Base-by-base conservation (phyloP, 35 echinoderm and acorn worm genomes). In the Patiria miniata region DNA sequence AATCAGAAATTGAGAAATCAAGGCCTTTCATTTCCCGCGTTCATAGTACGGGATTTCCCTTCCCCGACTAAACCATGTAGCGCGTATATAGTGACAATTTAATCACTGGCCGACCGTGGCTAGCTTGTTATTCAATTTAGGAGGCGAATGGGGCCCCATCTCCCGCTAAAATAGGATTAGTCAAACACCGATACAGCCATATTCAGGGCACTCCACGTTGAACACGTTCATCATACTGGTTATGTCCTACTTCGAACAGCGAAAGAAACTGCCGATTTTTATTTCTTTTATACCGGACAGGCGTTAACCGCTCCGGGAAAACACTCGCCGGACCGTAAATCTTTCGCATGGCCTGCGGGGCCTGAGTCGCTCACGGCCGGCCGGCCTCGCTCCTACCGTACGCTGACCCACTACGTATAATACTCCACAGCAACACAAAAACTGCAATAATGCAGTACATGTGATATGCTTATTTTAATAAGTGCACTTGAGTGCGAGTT, bases 381-480 rank as follows among this genome's bases (percentile, higher is more conserved):
- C n/a, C 8, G n/a, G 60, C 65, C 14, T 32, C 34, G 26, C 34
- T 73, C 65, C 6, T 14, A 6, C 34, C 65, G 65, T 34, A 32
- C 65, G 65, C 65, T 73, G 65, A 34, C 42, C 42, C 12, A 12
- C 42, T 12, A 30, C 34, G 21, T 36, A 73, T 30, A n/a, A n/a
- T n/a, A 2, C 65, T 32, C 10, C 19, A 73, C 34, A 34, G 65
- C 65, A 73, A 73, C 65, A 28, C 34, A 73, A 73, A 10, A 73
- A 1, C 7, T 14, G 26, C n/a, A 73, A 73, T 28, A 73, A 73
- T 73, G 34, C 65, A 73, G 29, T 73, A 73, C 34, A 68, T 68
- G 60, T 68, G 60, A 68, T 68, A 73, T 34, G 65, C 65, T 73
- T 73, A 73, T 73, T 36, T 73, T 73, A 73, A 73, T 73, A 73